Percentiles rank a stretch among this genome's conserved stretches.
phyloP scores from a whole-genome alignment of 2,888 invertebrate species.

The Ectropis crepuscularia region DNA sequence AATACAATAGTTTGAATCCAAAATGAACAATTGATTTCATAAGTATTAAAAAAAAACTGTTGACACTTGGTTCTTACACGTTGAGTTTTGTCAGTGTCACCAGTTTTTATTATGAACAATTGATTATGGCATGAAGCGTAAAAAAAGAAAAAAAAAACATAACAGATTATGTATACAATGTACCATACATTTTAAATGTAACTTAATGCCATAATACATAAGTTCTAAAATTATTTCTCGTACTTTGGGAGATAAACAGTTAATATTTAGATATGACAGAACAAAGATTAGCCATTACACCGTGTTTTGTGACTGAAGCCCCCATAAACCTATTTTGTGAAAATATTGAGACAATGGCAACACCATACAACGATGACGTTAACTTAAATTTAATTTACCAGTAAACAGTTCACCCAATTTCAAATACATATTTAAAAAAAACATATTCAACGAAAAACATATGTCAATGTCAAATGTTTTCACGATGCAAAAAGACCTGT shows the following conservation, averaged over 20 bases:
- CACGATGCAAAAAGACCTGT: too few species aligned
- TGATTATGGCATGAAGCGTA: slow-evolving; percentile 14
- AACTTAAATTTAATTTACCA: slow-evolving; percentile 51
- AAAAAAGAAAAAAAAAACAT: too few species aligned
- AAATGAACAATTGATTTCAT: slow-evolving; percentile 65
- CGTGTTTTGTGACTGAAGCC: slow-evolving; percentile 79
- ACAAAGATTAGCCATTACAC: slow-evolving; percentile 81
- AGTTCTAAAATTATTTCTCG: slow-evolving; percentile 10
- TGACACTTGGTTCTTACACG: neutral
- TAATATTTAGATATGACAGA: slow-evolving; percentile 67
- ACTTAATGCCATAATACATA: slow-evolving; percentile 16
- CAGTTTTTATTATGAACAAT: slow-evolving; percentile 4
- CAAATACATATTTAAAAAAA: slow-evolving; percentile 46
- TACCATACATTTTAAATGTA: too few species aligned
- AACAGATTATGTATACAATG: too few species aligned
- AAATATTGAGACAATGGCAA: slow-evolving; percentile 72
- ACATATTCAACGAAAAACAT: too few species aligned
- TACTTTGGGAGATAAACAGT: slow-evolving; percentile 41
- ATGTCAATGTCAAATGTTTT: too few species aligned
- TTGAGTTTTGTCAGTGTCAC: neutral
- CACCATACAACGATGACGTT: slow-evolving; percentile 75
- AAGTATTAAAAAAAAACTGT: slow-evolving; percentile 24
- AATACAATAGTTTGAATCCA: slow-evolving; percentile 63
- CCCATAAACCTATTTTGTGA: slow-evolving; percentile 74
- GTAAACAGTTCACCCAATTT: slow-evolving; percentile 58